Conservation (phyloP, 2,888 invertebrate genomes). For the Platycheirus albimanus region DNA sequence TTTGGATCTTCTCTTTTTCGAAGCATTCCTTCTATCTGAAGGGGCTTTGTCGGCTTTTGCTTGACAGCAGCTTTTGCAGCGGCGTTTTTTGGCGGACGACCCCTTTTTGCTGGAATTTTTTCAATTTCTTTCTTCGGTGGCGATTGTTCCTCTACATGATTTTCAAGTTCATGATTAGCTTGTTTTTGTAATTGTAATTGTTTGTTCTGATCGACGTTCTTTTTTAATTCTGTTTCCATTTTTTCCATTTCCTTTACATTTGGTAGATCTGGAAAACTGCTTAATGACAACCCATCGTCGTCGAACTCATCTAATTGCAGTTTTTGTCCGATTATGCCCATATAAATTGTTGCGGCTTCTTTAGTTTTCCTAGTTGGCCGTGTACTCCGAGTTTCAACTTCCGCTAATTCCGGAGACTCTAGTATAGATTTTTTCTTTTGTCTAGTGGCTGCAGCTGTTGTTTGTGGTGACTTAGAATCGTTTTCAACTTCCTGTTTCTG, state of each 20-base stretch:
- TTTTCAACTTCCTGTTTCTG: constrained; percentile 17
- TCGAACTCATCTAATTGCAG: constrained; percentile 85
- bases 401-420: constrained; percentile 63
- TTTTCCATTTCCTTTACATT: constrained; percentile 86
- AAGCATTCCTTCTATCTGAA: constrained; percentile 80
- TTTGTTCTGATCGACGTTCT: constrained; percentile 77
- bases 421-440: constrained; percentile 64
- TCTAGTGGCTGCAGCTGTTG: constrained; percentile 77
- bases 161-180: constrained; percentile 64
- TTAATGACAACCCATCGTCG: constrained; percentile 85
- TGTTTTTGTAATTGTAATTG: constrained; percentile 42
- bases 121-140: constrained; percentile 47
- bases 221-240: constrained; percentile 85
- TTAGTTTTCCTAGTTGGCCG: constrained; percentile 88
- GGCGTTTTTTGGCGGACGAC: constrained; percentile 77
- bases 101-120: constrained; percentile 75
- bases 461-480: constrained; percentile 6
- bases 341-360: constrained; percentile 89
- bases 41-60: constrained; percentile 62
- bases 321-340: constrained; percentile 89
- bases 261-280: constrained; percentile 87
- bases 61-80: constrained; percentile 64
- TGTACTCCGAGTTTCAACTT: constrained; percentile 71
- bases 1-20: constrained; percentile 80
- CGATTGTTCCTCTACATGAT: constrained; percentile 45